phyloP scores from a whole-genome alignment of 2,888 invertebrate genomes.

The Patella depressa region DNA sequence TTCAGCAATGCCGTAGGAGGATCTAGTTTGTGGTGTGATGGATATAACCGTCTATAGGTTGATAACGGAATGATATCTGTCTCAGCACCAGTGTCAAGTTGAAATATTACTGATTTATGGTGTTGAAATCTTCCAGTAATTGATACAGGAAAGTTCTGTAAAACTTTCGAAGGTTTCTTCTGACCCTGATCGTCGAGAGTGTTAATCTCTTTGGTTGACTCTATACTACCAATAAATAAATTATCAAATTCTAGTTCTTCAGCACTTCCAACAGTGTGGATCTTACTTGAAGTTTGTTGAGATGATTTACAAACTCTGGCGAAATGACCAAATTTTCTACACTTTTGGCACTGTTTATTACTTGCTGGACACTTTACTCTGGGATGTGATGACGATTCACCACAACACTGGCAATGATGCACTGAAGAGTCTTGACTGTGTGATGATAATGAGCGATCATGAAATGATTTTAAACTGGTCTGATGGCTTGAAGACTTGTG shows the following conservation, averaged over 20 bases:
- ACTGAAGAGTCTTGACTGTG: neutral
- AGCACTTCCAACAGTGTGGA: too few relatives aligned
- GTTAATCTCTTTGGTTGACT: neutral
- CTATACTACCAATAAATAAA: neutral
- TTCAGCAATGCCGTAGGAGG: neutral
- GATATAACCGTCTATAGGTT: too few relatives aligned
- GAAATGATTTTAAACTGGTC: neutral
- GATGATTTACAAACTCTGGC: neutral
- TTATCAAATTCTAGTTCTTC: neutral
- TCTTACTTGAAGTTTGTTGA: neutral
- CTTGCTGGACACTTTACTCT: neutral
- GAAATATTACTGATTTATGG: neutral
- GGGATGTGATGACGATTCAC: neutral
- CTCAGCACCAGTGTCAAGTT: conserved; percentile 1
- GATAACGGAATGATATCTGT: neutral
- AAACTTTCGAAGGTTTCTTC: neutral
- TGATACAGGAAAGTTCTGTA: neutral
- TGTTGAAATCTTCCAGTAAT: neutral
- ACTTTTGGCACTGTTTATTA: neutral
- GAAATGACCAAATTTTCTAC: neutral
- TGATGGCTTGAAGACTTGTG: neutral
- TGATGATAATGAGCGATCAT: neutral
- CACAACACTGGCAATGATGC: neutral
- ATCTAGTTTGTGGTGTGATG: neutral
- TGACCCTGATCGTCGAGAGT: neutral